Conservation (phyloP, 2,888 invertebrate species). For the Standfussiana lucernea region DNA sequence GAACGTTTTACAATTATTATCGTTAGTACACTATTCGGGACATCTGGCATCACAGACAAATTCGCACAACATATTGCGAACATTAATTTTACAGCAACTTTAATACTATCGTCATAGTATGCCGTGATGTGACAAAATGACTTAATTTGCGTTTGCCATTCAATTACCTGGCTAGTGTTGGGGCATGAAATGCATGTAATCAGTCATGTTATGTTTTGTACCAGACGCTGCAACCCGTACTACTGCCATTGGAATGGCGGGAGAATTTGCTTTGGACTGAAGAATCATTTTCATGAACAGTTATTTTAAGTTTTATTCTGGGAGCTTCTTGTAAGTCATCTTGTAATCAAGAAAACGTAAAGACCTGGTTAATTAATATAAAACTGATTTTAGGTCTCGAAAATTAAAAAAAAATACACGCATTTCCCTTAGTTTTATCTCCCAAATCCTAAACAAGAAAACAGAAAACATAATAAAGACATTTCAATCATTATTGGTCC, state of each 20-base stretch:
- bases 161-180: slow-evolving; percentile 48
- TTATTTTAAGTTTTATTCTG: neutral
- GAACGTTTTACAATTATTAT: slow-evolving; percentile 52
- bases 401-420: too few relatives aligned
- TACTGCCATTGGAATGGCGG: neutral
- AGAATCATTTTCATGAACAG: neutral
- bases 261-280: neutral
- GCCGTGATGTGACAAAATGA: slow-evolving; percentile 52
- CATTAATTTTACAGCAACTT: slow-evolving; percentile 55
- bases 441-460: neutral
- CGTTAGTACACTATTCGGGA: slow-evolving; percentile 26
- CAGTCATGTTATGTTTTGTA: slow-evolving; percentile 32
- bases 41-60: slow-evolving; percentile 49
- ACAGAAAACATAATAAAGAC: neutral
- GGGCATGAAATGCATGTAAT: slow-evolving; percentile 51
- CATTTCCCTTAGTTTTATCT: neutral
- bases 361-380: neutral
- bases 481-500: neutral
- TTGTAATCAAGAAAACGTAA: neutral
- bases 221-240: neutral
- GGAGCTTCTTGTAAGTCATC: neutral
- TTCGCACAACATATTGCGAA: slow-evolving; percentile 54
- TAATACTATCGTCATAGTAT: slow-evolving; percentile 34
- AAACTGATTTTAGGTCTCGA: neutral
- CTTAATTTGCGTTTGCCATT: slow-evolving; percentile 53